phyloP scores from a whole-genome alignment of 64 coral and sea anemone species.

The Montipora efflorescens region DNA sequence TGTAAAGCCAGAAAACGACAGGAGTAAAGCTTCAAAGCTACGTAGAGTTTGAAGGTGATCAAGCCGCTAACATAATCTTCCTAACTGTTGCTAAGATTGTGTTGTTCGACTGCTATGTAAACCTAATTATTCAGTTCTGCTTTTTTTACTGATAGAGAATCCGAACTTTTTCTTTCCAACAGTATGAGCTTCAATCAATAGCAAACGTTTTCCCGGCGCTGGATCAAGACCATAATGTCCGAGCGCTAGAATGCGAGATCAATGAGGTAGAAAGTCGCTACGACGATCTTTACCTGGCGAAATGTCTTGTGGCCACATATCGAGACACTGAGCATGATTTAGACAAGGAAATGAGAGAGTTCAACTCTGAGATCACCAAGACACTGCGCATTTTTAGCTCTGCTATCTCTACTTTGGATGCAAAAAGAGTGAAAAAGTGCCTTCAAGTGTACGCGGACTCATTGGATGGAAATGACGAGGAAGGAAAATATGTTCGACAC shows the following conservation, averaged over 20 bases:
- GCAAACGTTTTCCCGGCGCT: background rate
- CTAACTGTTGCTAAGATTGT: too few relatives aligned
- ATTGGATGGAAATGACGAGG: background rate
- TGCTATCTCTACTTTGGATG: constrained; percentile 9
- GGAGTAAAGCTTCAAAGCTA: too few relatives aligned
- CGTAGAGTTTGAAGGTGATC: too few relatives aligned
- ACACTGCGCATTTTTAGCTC: background rate
- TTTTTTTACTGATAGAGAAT: too few relatives aligned
- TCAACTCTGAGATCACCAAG: background rate
- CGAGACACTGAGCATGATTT: background rate
- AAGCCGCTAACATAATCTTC: too few relatives aligned
- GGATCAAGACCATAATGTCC: background rate
- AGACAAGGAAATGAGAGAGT: background rate
- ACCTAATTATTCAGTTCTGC: too few relatives aligned
- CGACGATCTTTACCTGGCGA: background rate
- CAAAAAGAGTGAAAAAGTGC: background rate
- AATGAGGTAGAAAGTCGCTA: constrained; percentile 11
- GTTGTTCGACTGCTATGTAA: too few relatives aligned
- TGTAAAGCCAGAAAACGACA: too few relatives aligned
- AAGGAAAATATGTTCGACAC: background rate
- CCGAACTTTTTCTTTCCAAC: background rate
- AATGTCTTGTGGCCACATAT: background rate
- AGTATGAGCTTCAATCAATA: background rate
- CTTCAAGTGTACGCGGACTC: background rate
- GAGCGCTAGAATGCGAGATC: background rate